Evolutionary conservation across 2,888 invertebrate genomes (phyloP).

Genomic region (Ochropleura plecta): DNA sequence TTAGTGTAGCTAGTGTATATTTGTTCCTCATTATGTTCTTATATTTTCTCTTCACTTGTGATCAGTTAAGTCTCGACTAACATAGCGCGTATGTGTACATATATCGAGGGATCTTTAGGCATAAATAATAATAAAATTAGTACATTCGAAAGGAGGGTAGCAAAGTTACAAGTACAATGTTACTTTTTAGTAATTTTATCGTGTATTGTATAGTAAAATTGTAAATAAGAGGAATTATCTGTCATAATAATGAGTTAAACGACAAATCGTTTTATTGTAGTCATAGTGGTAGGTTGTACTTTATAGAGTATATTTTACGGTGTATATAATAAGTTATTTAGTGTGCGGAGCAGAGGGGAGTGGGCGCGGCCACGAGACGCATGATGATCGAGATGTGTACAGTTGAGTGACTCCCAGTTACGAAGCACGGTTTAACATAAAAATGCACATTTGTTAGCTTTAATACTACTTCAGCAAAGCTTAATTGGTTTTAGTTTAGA

Average conservation of each 20-base stretch:
- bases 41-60: constrained; percentile 83
- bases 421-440: constrained; percentile 77
- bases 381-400: constrained; percentile 50
- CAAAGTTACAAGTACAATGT: constrained; percentile 89
- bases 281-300: constrained; percentile 88
- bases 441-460: constrained; percentile 88
- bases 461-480: constrained; percentile 83
- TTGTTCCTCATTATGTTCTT: constrained; percentile 88
- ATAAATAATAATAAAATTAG: constrained; percentile 79
- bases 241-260: constrained; percentile 90
- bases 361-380: constrained; percentile 29
- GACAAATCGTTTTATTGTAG: constrained; percentile 90
- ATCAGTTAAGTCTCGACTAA: constrained; percentile 89
- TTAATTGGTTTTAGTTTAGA: constrained; percentile 75
- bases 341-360: constrained; percentile 67
- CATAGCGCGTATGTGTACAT: constrained; percentile 84
- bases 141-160: constrained; percentile 87
- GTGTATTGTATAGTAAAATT: constrained; percentile 88
- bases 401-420: constrained; percentile 71
- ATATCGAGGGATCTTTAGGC: constrained; percentile 76
- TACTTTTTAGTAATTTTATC: constrained; percentile 88
- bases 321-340: constrained; percentile 86
- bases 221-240: constrained; percentile 90
- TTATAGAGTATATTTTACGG: constrained; percentile 84
- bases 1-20: constrained; percentile 86